Conservation (phyloP, 2,797 vertebrate species). For the Forpus xanthops region DNA sequence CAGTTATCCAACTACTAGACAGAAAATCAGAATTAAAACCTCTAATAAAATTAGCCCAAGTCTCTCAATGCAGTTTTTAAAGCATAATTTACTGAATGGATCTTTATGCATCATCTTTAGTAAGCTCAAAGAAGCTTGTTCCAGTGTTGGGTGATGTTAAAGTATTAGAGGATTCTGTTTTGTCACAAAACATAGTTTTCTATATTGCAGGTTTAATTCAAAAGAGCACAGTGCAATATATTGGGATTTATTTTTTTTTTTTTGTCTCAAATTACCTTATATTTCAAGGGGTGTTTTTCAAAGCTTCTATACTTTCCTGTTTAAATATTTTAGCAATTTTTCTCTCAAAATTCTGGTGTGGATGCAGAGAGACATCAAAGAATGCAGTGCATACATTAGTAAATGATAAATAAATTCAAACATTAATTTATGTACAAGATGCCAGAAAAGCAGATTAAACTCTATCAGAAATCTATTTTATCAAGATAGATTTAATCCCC, state of each 20-base stretch:
- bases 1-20: conserved; percentile 2
- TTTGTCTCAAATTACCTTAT: background rate
- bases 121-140: background rate
- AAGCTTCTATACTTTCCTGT: background rate
- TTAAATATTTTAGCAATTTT: background rate
- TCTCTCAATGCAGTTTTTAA: background rate
- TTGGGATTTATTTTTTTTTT: background rate
- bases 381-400: background rate
- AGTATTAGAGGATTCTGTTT: background rate
- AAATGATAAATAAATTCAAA: background rate
- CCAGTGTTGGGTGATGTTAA: background rate
- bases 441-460: background rate
- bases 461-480: background rate
- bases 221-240: background rate
- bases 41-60: conserved; percentile 28
- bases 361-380: background rate
- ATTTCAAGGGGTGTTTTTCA: background rate
- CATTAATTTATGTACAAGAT: background rate
- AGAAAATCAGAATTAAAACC: conserved; percentile 26
- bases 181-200: background rate
- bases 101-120: background rate
- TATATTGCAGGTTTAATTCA: background rate
- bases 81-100: conserved; percentile 4
- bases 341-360: background rate
- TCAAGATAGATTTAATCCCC: background rate